Evolutionary conservation across 2,797 vertebrate genomes (phyloP), one percentile per base, ranked within the genome.

Genomic region (Ataeniobius toweri): DNA sequence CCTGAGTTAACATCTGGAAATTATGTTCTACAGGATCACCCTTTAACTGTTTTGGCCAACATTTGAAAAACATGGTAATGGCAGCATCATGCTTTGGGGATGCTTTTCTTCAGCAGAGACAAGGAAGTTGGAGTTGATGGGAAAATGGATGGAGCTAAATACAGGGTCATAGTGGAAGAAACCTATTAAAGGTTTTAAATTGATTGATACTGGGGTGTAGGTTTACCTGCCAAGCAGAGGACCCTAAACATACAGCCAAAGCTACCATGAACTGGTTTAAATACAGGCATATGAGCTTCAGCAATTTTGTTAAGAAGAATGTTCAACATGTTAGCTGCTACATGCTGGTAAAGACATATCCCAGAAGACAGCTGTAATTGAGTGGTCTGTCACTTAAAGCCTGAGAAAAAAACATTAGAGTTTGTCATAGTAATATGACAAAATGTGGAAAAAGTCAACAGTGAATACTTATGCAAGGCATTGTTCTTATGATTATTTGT

Each of bases 401-500:
- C 18, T 24, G 20, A 67, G 41, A 44, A 44, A 67, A 24, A 41
- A 24, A 24, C 63, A 24, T 24, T 67, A 2, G 7, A 12, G 36
- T 67, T 41, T 67, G 36, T 67, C 13, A 12, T 41, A 24, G 39
- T 2, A 41, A 67, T 24, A 7, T 39, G 63, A 67, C 36, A 24
- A 67, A 67, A 24, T 41, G 22, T 12, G 39, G 63, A 24, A 31
- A 67, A 39, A 10, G 36, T 67, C n/a, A 46, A 44, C 41, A 16
- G 3, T 14, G 41, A 69, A 46, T 44, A 3, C 24, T 22, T 18
- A 36, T 46, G 4, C 65, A 24, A 24, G 36, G 63, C 20, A 22
- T 67, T 68, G 55, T 28, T 28, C 72, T 72, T 74, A 44, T 72
- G 71, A 2, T 24, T 56, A 28, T 55, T 75, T 18, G 59, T 61